Evolutionary conservation across 2,888 invertebrate species (phyloP), one percentile per base, ranked within the genome.

Genomic region (Brachypterus glaber): DNA sequence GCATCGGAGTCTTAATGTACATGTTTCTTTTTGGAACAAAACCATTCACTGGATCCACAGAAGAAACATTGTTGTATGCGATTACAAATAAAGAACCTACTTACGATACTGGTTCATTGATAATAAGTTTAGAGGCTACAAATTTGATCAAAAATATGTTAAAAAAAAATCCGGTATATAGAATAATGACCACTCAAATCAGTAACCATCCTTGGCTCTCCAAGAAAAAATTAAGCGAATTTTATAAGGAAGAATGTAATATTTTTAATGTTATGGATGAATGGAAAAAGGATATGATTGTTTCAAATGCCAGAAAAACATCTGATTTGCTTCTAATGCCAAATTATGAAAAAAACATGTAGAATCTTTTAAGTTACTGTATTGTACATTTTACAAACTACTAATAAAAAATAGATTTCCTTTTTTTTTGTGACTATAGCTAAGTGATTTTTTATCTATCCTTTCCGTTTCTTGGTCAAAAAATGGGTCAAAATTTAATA

Each of bases 1-100:
- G 74, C 1, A 63, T 73, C 53, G 75, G 75, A 7, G 63, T 74
- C 14, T 73, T 74, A 36, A 63, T 71, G 55, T 74, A 68, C 54
- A 58, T 66, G 33, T 49, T 74, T 55, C 55, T 69, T 50, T 53
- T 55, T 17, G 66, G 64, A 11, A 49, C 48, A 18, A 61, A 56
- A 45, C 68, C 69, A 2, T 68, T 67, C 45, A 50, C 45, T 25
- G 53, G 59, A 2, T 43, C 37, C 4, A 54, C 54, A 29, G 60
- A 67, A 33, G 47, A 53, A 18, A 54, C 59, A 18, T 37, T 67
- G 17, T 49, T 50, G 5, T 35, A 46, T n/a, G 45, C 55, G 40
- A 68, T 68, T 34, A 55, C 59, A 35, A 55, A 54, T 14, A 42
- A 46, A 4, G 59, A 64, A 18, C 62, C 62, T 4, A 45, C 53